Conservation (phyloP, 2,113 vertebrate species). For the Sardina pilchardus region DNA sequence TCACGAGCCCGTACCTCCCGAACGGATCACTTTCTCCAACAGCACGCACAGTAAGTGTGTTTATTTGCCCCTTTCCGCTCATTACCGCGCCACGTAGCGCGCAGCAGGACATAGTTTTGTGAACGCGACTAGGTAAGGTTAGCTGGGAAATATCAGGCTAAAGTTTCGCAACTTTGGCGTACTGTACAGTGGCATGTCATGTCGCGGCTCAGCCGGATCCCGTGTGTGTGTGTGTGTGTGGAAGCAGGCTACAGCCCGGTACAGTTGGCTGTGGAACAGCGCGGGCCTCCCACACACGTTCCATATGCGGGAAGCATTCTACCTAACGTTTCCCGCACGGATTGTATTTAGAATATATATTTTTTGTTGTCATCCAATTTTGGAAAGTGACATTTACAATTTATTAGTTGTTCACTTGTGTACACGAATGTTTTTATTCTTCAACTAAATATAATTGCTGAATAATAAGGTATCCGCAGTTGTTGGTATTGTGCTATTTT, state of each 20-base stretch:
- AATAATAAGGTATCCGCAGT: not conserved
- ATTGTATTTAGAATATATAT: not conserved
- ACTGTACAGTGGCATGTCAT: slow-evolving; percentile 57
- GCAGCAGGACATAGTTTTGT: slow-evolving; percentile 33
- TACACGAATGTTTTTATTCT: not conserved
- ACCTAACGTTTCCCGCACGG: not conserved
- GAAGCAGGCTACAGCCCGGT: slow-evolving; percentile 58
- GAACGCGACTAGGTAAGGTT: not conserved
- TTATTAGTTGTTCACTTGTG: not conserved
- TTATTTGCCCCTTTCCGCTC: slow-evolving; percentile 66
- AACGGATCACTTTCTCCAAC: slow-evolving; percentile 97
- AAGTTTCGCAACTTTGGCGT: slow-evolving; percentile 65
- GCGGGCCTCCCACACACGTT: not conserved
- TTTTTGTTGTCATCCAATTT: no score
- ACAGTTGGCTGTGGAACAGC: slow-evolving; percentile 44
- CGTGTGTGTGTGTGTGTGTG: no score
- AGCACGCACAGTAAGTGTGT: slow-evolving; percentile 92
- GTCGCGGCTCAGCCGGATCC: not conserved
- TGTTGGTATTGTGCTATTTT: not conserved
- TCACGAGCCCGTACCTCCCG: slow-evolving; percentile 94
- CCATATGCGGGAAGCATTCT: not conserved
- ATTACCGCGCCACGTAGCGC: slow-evolving; percentile 31
- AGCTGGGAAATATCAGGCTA: slow-evolving; percentile 34
- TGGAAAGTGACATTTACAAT: not conserved
- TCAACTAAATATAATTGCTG: not conserved